Evolutionary conservation across 2,113 vertebrate genomes (phyloP).

Genomic region (Aix galericulata): DNA sequence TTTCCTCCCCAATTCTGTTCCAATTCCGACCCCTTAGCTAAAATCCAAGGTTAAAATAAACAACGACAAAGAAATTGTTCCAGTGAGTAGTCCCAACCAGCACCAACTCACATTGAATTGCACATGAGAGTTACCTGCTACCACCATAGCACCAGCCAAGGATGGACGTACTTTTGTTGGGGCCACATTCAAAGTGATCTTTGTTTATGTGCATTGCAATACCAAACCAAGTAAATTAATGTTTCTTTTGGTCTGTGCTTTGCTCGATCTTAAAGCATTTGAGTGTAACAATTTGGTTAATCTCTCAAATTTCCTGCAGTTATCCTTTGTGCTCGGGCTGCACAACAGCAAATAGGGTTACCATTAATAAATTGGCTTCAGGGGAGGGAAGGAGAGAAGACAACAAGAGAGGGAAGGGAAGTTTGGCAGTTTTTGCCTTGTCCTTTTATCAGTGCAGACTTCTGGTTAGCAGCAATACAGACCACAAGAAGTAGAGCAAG

Average conservation of each 20-base stretch:
- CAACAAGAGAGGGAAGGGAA: neutral
- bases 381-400: neutral
- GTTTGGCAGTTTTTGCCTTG: neutral
- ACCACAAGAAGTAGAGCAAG: too few species aligned
- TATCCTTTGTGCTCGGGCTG: neutral
- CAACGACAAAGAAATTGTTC: neutral
- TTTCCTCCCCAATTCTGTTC: neutral
- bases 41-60: neutral
- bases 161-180: neutral
- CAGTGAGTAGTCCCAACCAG: neutral
- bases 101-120: neutral
- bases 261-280: neutral
- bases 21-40: neutral
- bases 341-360: neutral
- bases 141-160: neutral
- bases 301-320: neutral
- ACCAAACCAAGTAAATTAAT: neutral
- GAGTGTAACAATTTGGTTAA: neutral
- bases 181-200: neutral
- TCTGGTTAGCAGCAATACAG: neutral
- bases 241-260: neutral
- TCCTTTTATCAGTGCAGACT: too few species aligned
- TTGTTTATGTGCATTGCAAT: neutral
- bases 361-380: neutral
- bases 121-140: neutral